Evolutionary conservation across 2,888 invertebrate genomes (phyloP), one percentile per base, ranked within the genome.

Genomic region (Palloptera scutellata): DNA sequence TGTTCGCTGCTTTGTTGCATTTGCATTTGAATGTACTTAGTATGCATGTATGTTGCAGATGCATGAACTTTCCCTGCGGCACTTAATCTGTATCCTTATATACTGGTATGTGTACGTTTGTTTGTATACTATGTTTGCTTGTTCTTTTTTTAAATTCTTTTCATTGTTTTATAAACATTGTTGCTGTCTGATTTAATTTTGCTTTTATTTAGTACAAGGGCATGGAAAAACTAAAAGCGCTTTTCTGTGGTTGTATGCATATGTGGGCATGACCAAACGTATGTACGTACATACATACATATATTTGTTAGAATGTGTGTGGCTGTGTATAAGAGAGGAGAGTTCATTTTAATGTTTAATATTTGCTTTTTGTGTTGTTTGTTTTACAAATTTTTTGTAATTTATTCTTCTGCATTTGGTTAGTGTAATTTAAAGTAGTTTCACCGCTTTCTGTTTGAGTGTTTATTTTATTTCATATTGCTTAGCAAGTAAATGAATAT

Each of bases 161-260:
- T 11, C n/a, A 2, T 57, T 10, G 10, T 57, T 57, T 11, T 20
- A 57, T 57, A 57, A 40, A 57, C 57, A 30, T 57, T 57, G 57
- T 57, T 30, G 57, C n/a, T 40, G 40, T 57, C 20, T 54, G 15
- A 20, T 54, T 54, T 57, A 57, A 57, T 57, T 57, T 57, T 20
- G 57, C 40, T 57, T 57, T 57, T 57, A 57, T 57, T 40, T 57
- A 30, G 57, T 20, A 40, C 57, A 57, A 57, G 57, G 57, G 30
- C 57, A 57, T 10, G 30, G 3, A 12, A 19, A 13, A 54, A n/a
- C 54, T 12, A 54, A n/a, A 54, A 20, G 17, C 17, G 48, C 48
- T 15, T 48, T 48, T 30, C 30, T 30, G 30, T 30, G 30, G 30
- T 30, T 30, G 30, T 30, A 30, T 30, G 30, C 30, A 30, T 30